Conservation (phyloP, 2,113 vertebrate genomes). For the Tetrax tetrax region DNA sequence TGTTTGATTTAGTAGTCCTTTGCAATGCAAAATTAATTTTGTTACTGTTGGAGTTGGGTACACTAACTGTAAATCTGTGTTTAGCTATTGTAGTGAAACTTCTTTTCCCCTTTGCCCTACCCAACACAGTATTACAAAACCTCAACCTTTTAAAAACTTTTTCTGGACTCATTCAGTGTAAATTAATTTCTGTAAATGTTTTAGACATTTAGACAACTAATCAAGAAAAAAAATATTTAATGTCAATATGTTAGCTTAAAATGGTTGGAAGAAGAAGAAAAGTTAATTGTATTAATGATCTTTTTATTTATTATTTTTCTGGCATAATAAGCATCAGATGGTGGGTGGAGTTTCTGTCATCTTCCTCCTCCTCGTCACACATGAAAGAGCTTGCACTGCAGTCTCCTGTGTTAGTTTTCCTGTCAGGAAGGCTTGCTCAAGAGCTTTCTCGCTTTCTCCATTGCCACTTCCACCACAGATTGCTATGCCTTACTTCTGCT, state of each 20-base stretch:
- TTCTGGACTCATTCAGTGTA: neutral
- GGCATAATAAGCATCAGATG: neutral
- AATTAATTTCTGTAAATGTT: neutral
- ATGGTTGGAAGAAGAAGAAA: neutral
- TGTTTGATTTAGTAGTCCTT: neutral
- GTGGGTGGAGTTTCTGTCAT: neutral
- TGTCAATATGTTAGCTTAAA: neutral
- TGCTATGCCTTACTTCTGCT: neutral
- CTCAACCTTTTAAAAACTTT: neutral
- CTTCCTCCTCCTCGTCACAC: neutral
- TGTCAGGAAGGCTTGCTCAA: neutral
- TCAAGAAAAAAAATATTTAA: neutral
- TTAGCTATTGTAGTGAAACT: neutral
- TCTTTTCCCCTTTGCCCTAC: neutral
- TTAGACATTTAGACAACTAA: neutral
- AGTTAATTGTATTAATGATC: neutral
- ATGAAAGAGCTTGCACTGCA: rapidly evolving
- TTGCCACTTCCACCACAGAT: neutral
- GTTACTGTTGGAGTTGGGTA: neutral
- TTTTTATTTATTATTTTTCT: neutral
- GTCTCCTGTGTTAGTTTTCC: neutral
- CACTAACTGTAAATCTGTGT: neutral
- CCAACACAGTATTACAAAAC: neutral
- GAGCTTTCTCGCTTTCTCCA: neutral
- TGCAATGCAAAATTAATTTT: neutral